phyloP scores from a whole-genome alignment of 2,888 invertebrate species.

The Pollenia labialis region DNA sequence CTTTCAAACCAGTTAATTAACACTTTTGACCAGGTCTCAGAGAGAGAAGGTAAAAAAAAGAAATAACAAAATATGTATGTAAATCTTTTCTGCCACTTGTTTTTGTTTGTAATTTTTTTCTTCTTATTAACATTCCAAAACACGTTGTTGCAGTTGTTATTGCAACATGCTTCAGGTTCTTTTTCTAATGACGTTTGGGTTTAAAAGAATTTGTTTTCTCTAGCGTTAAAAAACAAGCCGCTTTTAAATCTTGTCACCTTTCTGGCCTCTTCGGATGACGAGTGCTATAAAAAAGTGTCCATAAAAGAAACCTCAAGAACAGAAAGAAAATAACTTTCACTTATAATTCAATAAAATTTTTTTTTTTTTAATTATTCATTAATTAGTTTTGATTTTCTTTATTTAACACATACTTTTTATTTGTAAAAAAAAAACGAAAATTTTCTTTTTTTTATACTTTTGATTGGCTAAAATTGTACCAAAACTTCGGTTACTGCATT shows the following conservation, averaged over 20 bases:
- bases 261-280: constrained; percentile 25
- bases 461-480: neutral
- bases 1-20: neutral
- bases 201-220: constrained; percentile 7
- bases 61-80: neutral
- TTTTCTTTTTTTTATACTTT: constrained; percentile 2
- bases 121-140: constrained; percentile 26
- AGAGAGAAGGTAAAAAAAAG: neutral
- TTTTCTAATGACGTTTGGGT: constrained; percentile 43
- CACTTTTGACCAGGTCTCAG: constrained; percentile 1
- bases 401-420: constrained; percentile 39
- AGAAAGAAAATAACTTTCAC: constrained; percentile 63
- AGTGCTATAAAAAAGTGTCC: constrained; percentile 8
- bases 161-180: constrained; percentile 47
- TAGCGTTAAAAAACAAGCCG: constrained; percentile 35
- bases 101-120: neutral
- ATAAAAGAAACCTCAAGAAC: constrained; percentile 66
- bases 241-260: constrained; percentile 30
- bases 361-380: constrained; percentile 1
- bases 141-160: constrained; percentile 18
- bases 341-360: constrained; percentile 62
- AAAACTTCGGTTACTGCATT: constrained; percentile 46
- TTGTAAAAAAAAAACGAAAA: constrained; percentile 11
- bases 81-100: constrained; percentile 39
- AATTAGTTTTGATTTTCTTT: constrained; percentile 35